Percentiles rank a stretch among this genome's conserved stretches.
Conservation (phyloP, 2,113 vertebrate species). For the Mastomys coucha region DNA sequence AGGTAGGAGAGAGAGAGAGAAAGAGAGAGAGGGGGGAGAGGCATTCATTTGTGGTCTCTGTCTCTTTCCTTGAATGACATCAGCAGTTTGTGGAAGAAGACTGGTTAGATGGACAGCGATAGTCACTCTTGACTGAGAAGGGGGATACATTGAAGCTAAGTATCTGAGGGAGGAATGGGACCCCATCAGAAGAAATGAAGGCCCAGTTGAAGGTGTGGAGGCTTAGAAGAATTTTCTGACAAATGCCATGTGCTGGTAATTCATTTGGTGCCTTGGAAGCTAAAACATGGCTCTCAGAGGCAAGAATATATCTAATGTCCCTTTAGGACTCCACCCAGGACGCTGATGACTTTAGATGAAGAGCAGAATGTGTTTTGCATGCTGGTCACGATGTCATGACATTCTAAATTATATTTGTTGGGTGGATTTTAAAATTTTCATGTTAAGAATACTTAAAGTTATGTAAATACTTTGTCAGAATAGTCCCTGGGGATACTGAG, state of each 20-base stretch:
- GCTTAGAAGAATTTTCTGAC: not conserved
- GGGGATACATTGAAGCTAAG: not conserved
- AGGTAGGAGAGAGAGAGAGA: not conserved
- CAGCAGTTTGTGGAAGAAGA: not conserved
- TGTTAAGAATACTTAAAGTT: not conserved
- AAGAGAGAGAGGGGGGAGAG: not conserved
- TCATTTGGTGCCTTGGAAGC: not conserved
- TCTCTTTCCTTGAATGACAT: not conserved
- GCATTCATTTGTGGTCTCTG: not conserved
- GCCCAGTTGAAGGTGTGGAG: not conserved
- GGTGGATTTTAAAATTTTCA: not conserved
- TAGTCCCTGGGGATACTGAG: too few species aligned
- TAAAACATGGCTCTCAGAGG: not conserved
- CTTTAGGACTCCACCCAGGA: not conserved
- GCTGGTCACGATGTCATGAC: not conserved
- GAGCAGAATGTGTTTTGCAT: not conserved
- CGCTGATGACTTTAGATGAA: not conserved
- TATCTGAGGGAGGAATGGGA: not conserved
- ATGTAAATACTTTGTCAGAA: too few species aligned
- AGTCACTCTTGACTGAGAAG: not conserved
- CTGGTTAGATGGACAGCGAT: not conserved
- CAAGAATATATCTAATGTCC: not conserved
- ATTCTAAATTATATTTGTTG: not conserved
- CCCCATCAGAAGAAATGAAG: not conserved
- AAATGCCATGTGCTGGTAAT: not conserved